Evolutionary conservation across 2,797 vertebrate species (phyloP), one percentile per base, ranked within the genome.

Genomic region (Malacoraja senta): DNA sequence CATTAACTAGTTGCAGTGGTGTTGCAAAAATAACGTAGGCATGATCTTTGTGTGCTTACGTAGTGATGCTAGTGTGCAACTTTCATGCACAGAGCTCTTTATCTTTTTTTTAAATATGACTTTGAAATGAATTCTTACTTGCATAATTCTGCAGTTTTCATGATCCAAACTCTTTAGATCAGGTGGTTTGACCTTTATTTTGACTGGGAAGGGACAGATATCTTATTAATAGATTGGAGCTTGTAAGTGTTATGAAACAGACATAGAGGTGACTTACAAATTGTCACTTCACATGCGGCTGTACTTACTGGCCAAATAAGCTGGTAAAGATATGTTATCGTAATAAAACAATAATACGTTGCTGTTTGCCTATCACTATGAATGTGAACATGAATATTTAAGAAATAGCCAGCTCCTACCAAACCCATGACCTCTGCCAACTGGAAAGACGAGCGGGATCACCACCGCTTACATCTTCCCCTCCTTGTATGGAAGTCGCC

Each of bases 191-290:
- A 29, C 10, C 32, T 88, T n/a, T 88, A 88, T 35, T 88, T 68
- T 88, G 84, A 9, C 84, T 10, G 32, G 61, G 84, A 8, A 19
- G 61, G 15, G 2, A 8, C n/a, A n/a, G 32, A 35, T 68, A 88
- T 88, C 63, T 88, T 88, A 88, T 88, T n/a, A 68, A 68, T 63
- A 35, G n/a, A 68, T 10, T 84, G 58, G 81, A 68, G 63, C 8
- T 9, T 68, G 58, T 86, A 63, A 86, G 63, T 63, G 13, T 86
- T 86, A 86, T 86, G 17, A 68, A 88, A 35, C 58, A 88, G 7
- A 68, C n/a, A 4, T 88, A 19, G 84, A 68, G 84, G 84, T 88
- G 84, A 88, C 84, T 88, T 88, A 65, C 63, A 68, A 68, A 88
- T 88, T 35, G 61, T 88, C 61, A 35, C 68, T 68, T 63, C n/a